Evolutionary conservation across 2,113 vertebrate species (phyloP).

Genomic region (Ailuropoda melanoleuca): DNA sequence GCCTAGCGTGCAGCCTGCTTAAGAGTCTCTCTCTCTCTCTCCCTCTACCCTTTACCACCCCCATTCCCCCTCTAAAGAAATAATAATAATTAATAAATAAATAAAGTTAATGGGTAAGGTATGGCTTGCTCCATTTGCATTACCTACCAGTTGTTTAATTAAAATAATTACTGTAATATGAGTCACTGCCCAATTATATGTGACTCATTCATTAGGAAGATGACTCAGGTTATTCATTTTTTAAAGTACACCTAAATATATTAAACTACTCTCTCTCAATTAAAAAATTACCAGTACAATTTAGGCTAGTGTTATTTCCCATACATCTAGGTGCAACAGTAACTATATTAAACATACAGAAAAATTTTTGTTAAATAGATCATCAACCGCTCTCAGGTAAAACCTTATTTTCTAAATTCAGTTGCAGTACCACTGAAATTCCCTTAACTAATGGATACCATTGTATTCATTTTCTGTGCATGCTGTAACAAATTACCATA

Average conservation of each 20-base stretch:
- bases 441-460: neutral
- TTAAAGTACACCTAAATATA: conserved; percentile 18
- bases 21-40: neutral
- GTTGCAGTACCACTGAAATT: neutral
- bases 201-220: conserved; percentile 34
- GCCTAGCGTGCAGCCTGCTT: neutral
- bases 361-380: neutral
- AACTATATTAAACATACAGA: neutral
- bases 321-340: neutral
- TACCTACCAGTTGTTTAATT: neutral
- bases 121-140: neutral
- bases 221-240: neutral
- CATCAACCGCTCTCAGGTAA: neutral
- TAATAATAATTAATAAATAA: too few species aligned
- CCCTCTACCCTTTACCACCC: neutral
- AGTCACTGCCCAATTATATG: conserved; percentile 7
- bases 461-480: neutral
- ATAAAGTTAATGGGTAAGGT: neutral
- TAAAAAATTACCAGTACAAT: conserved; percentile 15
- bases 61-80: neutral
- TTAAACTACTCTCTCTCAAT: conserved; percentile 32
- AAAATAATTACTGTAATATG: neutral
- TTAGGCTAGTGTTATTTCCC: neutral
- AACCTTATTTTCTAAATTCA: conserved; percentile 13
- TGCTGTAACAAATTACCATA: neutral